Base-by-base conservation (phyloP, 2,797 vertebrate genomes). In the Neosalanx taihuensis region DNA sequence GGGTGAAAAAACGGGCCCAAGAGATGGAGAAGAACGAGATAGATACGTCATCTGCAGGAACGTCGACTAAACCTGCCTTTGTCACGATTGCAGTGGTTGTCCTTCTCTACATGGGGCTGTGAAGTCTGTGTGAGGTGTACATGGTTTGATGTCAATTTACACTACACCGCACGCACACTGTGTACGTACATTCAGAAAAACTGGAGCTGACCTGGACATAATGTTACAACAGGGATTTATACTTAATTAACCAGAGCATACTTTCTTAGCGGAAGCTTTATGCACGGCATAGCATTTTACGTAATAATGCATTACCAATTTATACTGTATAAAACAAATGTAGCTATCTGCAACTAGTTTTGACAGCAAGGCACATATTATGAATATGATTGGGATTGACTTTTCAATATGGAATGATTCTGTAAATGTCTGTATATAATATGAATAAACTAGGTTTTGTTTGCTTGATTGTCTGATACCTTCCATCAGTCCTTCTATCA, bases 361-460 rank as follows among this genome's bases (percentile, higher is more conserved):
- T 51, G 13, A 66, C 46, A 51, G 23, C 41, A 66, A 66, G 41
- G 15, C 20, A 66, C 37, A 30, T 26, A 13, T 46, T 49, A 23
- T 9, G 6, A 65, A 65, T 20, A 64, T 15, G 37, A 26, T 46
- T 23, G 9, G 23, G 64, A 66, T 66, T 66, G 18, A 31, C 29
- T 53, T 67, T 23, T 53, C 46, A 37, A 46, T 46, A 46, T n/a
- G 20, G 33, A 64, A 67, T 67, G 30, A 30, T 51, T 67, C 20
- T 67, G 49, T 51, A 51, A 20, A 67, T 67, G 23, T 67, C 13
- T 67, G 41, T 67, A 67, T 53, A 53, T 67, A 66, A 41, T 41
- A 41, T 41, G 23, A 51, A 23, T 67, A 51, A 7, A 67, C 26
- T 66, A 46, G 49, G 49, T 51, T 30, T 67, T 15, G 23, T 23